phyloP scores from a whole-genome alignment of 2,113 vertebrate species.

The Malurus melanocephalus region DNA sequence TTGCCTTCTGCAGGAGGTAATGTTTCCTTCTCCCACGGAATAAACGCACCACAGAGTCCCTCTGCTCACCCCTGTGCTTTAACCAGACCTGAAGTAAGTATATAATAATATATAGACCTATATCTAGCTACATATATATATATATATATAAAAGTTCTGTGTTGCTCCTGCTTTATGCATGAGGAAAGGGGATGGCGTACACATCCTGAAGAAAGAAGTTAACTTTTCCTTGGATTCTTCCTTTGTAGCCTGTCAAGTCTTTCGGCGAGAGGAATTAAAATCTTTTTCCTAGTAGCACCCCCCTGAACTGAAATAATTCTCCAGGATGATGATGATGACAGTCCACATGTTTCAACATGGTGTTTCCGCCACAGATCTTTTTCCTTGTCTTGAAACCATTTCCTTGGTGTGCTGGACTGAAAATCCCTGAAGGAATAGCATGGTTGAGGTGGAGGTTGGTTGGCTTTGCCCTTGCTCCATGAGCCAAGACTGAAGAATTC shows the following conservation, averaged over 20 bases:
- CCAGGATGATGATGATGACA: neutral
- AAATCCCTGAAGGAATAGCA: neutral
- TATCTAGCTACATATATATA: neutral
- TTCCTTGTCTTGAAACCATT: neutral
- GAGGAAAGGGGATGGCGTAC: neutral
- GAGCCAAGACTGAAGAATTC: neutral
- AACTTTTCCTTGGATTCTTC: neutral
- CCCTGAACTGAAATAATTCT: neutral
- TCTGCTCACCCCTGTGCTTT: accelerated
- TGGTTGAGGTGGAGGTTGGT: neutral
- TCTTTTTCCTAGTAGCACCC: neutral
- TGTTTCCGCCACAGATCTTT: neutral
- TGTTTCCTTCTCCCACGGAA: neutral
- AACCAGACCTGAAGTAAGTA: neutral
- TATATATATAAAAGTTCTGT: neutral
- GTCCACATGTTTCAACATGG: no score
- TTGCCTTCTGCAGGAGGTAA: neutral
- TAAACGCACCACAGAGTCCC: accelerated
- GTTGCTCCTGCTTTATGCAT: neutral
- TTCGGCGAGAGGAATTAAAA: neutral
- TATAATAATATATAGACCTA: neutral
- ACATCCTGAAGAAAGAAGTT: neutral
- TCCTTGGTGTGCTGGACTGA: neutral
- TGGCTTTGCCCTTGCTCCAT: neutral
- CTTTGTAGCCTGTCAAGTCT: neutral